Evolutionary conservation across 2,113 vertebrate genomes (phyloP).

Genomic region (Lepidothrix coronata): DNA sequence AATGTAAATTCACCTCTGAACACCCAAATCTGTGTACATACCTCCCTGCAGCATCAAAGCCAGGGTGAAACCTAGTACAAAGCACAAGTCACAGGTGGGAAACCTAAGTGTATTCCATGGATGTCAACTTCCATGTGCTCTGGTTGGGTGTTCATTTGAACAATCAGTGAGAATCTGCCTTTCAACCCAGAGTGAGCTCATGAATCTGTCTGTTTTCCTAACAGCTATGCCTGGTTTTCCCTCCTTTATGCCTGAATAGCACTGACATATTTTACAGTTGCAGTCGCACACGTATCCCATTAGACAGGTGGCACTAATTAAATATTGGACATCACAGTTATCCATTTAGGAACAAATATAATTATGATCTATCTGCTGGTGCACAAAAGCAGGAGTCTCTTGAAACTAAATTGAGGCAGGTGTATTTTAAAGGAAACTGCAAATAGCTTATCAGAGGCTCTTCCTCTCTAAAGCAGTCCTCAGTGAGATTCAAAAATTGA

Average conservation of each 20-base stretch:
- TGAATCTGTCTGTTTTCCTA: neutral
- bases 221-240: neutral
- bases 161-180: neutral
- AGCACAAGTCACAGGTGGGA: neutral
- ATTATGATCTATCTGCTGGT: neutral
- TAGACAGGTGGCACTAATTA: constrained; percentile 23
- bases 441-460: constrained; percentile 43
- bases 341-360: constrained; percentile 41
- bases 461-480: constrained; percentile 25
- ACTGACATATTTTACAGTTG: neutral
- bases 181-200: neutral
- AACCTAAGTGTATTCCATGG: neutral
- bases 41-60: neutral
- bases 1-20: neutral
- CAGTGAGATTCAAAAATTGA: constrained; percentile 27
- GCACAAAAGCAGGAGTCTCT: neutral
- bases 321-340: constrained; percentile 1
- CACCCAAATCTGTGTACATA: neutral
- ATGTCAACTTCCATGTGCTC: neutral
- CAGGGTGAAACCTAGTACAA: neutral
- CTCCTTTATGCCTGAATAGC: neutral
- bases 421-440: constrained; percentile 29
- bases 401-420: neutral
- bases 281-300: neutral
- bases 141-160: neutral